These are phyloP conservation scores for Copidosoma aretas DNA, from an alignment of 2,888 invertebrate genomes.

Conservation along the genomic window DNA sequence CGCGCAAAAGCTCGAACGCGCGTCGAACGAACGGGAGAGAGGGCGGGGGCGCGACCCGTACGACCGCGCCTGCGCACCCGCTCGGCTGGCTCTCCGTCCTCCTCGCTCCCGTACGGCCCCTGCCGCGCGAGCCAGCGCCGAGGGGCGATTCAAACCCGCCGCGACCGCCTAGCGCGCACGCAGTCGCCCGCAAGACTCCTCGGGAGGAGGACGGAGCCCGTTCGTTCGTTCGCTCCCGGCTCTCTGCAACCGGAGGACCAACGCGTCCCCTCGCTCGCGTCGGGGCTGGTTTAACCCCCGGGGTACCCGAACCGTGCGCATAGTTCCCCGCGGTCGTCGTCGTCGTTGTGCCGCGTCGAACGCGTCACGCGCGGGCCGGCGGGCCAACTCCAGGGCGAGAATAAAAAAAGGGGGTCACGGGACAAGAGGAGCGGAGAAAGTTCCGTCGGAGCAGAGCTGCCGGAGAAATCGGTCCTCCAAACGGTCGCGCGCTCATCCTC, in stretches of 20 bases:
- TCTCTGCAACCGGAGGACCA: too few species aligned
- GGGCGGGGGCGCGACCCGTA: slow-evolving; percentile 43
- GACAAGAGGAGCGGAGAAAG: too few species aligned
- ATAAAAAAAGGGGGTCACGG: background rate
- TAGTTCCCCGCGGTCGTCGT: background rate
- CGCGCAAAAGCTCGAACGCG: slow-evolving; percentile 1
- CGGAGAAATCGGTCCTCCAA: too few species aligned
- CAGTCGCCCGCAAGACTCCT: slow-evolving; percentile 48
- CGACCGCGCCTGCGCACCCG: slow-evolving; percentile 12
- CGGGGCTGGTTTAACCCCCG: background rate
- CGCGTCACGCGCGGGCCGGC: too few species aligned
- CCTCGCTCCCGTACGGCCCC: too few species aligned
- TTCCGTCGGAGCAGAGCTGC: too few species aligned
- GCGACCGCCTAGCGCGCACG: slow-evolving; percentile 30
- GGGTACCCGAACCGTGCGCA: background rate
- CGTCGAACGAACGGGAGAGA: slow-evolving; percentile 26
- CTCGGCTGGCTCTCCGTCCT: too few species aligned
- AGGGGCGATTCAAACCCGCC: slow-evolving; percentile 41
- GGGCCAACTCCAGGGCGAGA: too few species aligned
- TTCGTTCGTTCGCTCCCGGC: slow-evolving; percentile 13
- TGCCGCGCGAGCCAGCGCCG: slow-evolving; percentile 18
- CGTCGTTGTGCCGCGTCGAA: too few species aligned
- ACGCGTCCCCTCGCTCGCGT: too few species aligned
- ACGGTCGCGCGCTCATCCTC: too few species aligned
- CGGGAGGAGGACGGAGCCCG: slow-evolving; percentile 41